Evolutionary conservation across 53 echinoderm and acorn worm species (phyloP), one percentile per base, ranked within the genome.

Genomic region (Antedon mediterranea): DNA sequence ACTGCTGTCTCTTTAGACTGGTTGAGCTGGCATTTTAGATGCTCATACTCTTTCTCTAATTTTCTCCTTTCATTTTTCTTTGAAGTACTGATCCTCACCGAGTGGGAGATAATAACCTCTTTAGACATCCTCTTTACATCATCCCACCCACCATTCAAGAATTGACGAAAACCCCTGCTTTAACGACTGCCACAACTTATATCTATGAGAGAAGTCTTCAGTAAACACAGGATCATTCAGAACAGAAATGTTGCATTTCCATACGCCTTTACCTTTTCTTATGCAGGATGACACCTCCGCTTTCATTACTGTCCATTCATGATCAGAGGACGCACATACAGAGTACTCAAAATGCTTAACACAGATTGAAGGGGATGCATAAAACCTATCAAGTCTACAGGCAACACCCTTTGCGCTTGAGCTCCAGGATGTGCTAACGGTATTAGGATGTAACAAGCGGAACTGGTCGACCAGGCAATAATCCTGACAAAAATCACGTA

Each of bases 351-450:
- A 6, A 18, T 57, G 3, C 23, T 8, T 57, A 11, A 18, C 20
- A 11, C 2, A 11, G 23, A 57, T 18, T 3, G 57, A 57, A 18
- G 11, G 14, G 2, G 57, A 2, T 18, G 57, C 57, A 18, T 57
- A 57, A 57, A 57, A 57, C 23, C 57, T 6, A 18, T 57, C 57
- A 3, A 57, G 23, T 26, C 57, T 57, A 23, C 57, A 57, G 3
- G 57, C 57, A 8, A 57, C 57, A 57, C 57, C 57, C 57, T 57
- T 57, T 26, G 57, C 57, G 1, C 15, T 26, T 44, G 82, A 79
- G 8, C 23, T 29, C 88, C 88, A 88, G 0, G 88, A 57, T 26
- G 57, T 57, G 7, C 15, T 23, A 18, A 57, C 57, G 2, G 57
- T 2, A 2, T 57, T 2, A 6, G 57, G 57, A 18, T 15, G 23